phyloP scores from a whole-genome alignment of 2,113 vertebrate genomes.

The Ctenodactylus gundi region DNA sequence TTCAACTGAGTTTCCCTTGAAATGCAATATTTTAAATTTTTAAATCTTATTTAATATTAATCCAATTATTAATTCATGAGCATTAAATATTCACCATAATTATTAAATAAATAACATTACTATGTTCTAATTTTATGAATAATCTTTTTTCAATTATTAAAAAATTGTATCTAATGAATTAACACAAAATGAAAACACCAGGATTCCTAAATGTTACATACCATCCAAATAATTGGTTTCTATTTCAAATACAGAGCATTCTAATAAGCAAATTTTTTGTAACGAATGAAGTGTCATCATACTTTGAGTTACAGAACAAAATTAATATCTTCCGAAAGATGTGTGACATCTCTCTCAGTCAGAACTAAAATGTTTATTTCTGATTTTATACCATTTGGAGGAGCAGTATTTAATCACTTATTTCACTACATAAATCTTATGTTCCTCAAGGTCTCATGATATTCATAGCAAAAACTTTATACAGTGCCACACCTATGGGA shows the following conservation, averaged over 20 bases:
- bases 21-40: conserved; percentile 44
- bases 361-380: neutral
- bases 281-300: neutral
- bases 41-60: conserved; percentile 51
- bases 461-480: neutral
- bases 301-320: neutral
- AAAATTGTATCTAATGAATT: neutral
- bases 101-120: conserved; percentile 10
- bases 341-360: neutral
- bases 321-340: neutral
- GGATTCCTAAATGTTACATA: neutral
- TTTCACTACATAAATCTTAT: neutral
- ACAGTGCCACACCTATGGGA: neutral
- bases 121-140: conserved; percentile 31
- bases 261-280: neutral
- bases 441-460: neutral
- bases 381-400: too few relatives aligned
- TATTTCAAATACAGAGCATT: neutral
- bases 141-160: conserved; percentile 38
- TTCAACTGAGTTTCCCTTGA: conserved; percentile 49
- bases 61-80: neutral
- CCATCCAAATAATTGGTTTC: neutral
- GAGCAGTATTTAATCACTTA: neutral
- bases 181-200: neutral
- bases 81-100: conserved; percentile 54